Conservation (phyloP, 2,797 vertebrate genomes). For the Cyprinella venusta region DNA sequence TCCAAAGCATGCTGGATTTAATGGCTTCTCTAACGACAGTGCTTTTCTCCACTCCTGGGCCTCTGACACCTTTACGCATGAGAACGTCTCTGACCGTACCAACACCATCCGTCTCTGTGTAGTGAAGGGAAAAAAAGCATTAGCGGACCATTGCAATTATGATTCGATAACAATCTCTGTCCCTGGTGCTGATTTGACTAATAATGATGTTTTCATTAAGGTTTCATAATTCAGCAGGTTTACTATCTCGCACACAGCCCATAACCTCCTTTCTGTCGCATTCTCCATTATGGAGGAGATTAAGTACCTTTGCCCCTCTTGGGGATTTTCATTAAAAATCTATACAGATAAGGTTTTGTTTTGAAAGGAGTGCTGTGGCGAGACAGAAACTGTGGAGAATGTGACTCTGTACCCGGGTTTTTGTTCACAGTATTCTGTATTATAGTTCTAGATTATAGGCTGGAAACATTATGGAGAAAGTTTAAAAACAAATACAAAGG, state of each 20-base stretch:
- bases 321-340: slow-evolving; percentile 64
- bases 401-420: neutral
- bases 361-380: slow-evolving; percentile 42
- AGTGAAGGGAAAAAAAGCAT: slow-evolving; percentile 59
- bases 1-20: slow-evolving; percentile 67
- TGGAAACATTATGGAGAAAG: slow-evolving; percentile 1
- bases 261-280: slow-evolving; percentile 48
- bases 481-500: slow-evolving; percentile 15
- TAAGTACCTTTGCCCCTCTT: slow-evolving; percentile 59
- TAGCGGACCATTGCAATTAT: slow-evolving; percentile 72
- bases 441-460: slow-evolving; percentile 24
- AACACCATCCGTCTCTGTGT: slow-evolving; percentile 67
- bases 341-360: slow-evolving; percentile 62
- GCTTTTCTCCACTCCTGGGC: slow-evolving; percentile 57
- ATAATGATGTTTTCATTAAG: slow-evolving; percentile 72
- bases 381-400: slow-evolving; percentile 47
- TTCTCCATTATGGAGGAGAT: slow-evolving; percentile 58
- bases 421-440: slow-evolving; percentile 34
- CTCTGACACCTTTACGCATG: slow-evolving; percentile 72
- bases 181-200: slow-evolving; percentile 65
- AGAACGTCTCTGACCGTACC: slow-evolving; percentile 64
- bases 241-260: slow-evolving; percentile 41
- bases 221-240: slow-evolving; percentile 63
- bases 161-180: slow-evolving; percentile 70
- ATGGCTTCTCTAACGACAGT: slow-evolving; percentile 67